Evolutionary conservation across 2,888 invertebrate species (phyloP), one percentile per base, ranked within the genome.

Genomic region (Callimorpha dominula): DNA sequence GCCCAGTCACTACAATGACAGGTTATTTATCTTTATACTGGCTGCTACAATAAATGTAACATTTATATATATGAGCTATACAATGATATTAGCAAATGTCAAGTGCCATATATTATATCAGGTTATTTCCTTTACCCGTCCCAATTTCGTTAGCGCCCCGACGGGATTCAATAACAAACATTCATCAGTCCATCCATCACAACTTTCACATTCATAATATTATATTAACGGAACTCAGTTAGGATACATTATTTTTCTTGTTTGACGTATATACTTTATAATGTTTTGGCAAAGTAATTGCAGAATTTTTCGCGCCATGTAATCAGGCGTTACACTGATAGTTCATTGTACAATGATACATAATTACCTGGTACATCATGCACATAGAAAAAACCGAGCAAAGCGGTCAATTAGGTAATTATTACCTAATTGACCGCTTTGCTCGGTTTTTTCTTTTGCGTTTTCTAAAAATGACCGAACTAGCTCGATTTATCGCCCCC

Each of bases 81-180:
- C 12, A 65, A 49, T 46, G 9, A 20, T 20, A 49, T 65, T 65
- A 15, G 43, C 4, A 8, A 49, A 65, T 31, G 49, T 65, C 20
- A 20, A 65, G 49, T 49, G 20, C 14, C 5, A 8, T 46, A 49
- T 31, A 49, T 46, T 46, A 49, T 31, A 49, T 46, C n/a, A 46
- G 43, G 14, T 65, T 65, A 49, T 46, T 68, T 68, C 54, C 57
- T 14, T 43, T 7, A n/a, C 11, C 31, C 60, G 68, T 31, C 46
- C 20, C 17, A 68, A 68, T 68, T 68, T 46, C 11, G 62, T 68
- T 31, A 68, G 31, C 40, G 11, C 75, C 65, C 68, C 62, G 4
- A 62, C 40, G 49, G 57, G 40, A 60, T 62, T 62, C 43, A 62
- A 68, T 79, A 80, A 80, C 64, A 54, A 72, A 57, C 31, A 64